Conservation (phyloP, 2,797 vertebrate genomes). For the Danio kyathit region DNA sequence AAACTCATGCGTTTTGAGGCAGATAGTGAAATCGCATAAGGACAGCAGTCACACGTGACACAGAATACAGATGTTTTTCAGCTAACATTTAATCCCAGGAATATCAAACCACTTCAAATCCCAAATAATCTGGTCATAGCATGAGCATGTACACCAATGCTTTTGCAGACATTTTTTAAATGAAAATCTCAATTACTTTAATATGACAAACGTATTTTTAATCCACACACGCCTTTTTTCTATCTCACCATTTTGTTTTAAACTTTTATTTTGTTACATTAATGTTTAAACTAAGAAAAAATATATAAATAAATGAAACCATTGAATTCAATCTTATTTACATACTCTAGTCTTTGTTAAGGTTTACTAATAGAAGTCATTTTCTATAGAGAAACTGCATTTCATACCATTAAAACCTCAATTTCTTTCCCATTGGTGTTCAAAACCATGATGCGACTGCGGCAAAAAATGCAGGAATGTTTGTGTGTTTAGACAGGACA, state of each 20-base stretch:
- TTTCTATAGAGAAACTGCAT: too few species aligned
- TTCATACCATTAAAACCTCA: too few species aligned
- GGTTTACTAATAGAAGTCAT: too few species aligned
- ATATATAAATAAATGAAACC: background rate
- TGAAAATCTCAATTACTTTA: background rate
- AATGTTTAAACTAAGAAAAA: background rate
- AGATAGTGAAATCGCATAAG: conserved; percentile 20
- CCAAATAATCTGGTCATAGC: background rate
- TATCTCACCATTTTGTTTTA: background rate
- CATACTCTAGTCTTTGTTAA: too few species aligned
- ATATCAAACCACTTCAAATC: conserved; percentile 29
- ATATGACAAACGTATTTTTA: background rate
- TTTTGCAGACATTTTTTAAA: background rate
- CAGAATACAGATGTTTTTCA: conserved; percentile 29
- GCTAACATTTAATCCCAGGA: conserved; percentile 39
- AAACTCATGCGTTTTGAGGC: conserved; percentile 16
- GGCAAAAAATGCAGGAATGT: background rate
- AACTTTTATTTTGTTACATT: background rate
- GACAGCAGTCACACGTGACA: conserved; percentile 35
- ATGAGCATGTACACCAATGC: background rate
- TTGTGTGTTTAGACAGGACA: background rate
- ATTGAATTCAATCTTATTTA: too few species aligned
- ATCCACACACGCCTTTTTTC: background rate
- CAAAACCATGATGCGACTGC: background rate
- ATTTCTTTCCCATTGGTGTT: too few species aligned